Evolutionary conservation across 2,113 vertebrate genomes (phyloP).

Genomic region (Lepisosteus osseus): DNA sequence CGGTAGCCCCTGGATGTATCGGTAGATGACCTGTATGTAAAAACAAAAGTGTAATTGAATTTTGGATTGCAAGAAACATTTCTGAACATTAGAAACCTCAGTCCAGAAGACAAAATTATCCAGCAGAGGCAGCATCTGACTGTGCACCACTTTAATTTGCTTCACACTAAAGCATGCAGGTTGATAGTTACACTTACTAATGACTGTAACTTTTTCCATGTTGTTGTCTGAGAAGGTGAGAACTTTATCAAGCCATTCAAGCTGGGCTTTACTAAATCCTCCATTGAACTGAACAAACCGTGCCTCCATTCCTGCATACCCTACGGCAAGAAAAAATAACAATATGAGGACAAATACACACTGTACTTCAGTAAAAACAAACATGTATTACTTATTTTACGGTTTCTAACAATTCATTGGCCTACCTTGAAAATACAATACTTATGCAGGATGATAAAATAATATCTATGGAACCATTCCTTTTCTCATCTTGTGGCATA

Average conservation of each 20-base stretch:
- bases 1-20: slow-evolving; percentile 72
- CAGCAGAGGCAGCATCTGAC: neutral
- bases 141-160: neutral
- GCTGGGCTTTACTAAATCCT: slow-evolving; percentile 82
- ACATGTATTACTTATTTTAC: neutral
- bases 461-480: no score
- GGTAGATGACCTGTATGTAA: slow-evolving; percentile 80
- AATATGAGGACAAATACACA: neutral
- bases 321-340: slow-evolving; percentile 29
- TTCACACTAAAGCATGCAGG: neutral
- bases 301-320: neutral
- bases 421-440: no score
- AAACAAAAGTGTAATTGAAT: slow-evolving; percentile 23
- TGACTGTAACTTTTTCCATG: slow-evolving; percentile 77
- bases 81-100: neutral
- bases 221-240: slow-evolving; percentile 76
- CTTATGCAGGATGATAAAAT: no score
- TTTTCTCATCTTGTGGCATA: no score
- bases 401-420: no score
- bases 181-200: slow-evolving; percentile 68
- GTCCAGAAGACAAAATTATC: neutral
- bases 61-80: neutral
- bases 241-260: slow-evolving; percentile 80
- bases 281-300: slow-evolving; percentile 87
- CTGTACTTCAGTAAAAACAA: neutral